Conservation (phyloP, 2,888 invertebrate species). For the Teinopalpus imperialis region DNA sequence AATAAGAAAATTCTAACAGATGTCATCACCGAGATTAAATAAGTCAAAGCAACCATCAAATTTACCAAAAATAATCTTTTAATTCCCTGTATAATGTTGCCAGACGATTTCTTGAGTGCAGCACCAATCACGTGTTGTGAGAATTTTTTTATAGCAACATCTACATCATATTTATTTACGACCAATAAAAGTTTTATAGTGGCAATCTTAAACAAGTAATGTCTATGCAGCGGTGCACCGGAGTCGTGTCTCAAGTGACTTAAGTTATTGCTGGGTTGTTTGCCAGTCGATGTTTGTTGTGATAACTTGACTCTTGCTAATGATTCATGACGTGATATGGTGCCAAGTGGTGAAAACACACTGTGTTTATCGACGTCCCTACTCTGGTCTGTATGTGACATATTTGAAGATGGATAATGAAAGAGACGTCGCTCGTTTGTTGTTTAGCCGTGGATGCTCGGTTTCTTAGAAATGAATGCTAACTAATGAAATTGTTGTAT, state of each 20-base stretch:
- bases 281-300: conserved; percentile 4
- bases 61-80: conserved; percentile 14
- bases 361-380: background rate
- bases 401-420: background rate
- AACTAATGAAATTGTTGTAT: too few species aligned
- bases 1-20: too few species aligned
- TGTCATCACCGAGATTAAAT: conserved; percentile 2
- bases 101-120: conserved; percentile 21
- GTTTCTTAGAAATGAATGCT: too few species aligned
- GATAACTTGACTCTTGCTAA: conserved; percentile 6
- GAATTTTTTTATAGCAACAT: conserved; percentile 8
- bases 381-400: background rate
- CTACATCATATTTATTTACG: conserved; percentile 35
- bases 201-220: conserved; percentile 36
- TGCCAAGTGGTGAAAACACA: too few species aligned
- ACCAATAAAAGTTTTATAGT: conserved; percentile 57
- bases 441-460: too few species aligned
- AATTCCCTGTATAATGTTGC: too few species aligned
- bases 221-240: conserved; percentile 27
- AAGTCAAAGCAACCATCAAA: too few species aligned
- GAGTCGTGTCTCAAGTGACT: background rate
- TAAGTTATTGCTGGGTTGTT: conserved; percentile 10
- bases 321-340: conserved; percentile 4
- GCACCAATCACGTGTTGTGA: background rate
- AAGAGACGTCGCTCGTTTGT: too few species aligned